phyloP scores from a whole-genome alignment of 2,888 invertebrate species.

The Busseola fusca region DNA sequence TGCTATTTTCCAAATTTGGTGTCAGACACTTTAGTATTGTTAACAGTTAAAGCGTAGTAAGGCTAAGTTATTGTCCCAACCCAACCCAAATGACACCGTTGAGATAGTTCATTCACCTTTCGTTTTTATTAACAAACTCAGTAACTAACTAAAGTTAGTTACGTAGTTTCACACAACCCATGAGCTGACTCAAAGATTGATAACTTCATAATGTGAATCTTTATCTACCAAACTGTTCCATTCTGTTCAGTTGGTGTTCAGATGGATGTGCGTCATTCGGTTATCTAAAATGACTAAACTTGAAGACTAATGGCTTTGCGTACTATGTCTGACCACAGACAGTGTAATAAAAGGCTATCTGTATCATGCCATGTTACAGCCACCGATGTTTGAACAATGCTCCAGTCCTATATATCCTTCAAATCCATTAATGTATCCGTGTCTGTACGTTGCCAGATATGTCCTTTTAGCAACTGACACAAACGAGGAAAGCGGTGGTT shows the following conservation, averaged over 20 bases:
- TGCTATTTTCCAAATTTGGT: conserved; percentile 54
- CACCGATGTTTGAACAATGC: conserved; percentile 12
- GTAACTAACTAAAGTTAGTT: conserved; percentile 10
- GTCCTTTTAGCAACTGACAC: conserved; percentile 27
- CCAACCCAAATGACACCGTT: conserved; percentile 10
- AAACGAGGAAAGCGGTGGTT: conserved; percentile 31
- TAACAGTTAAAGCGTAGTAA: conserved; percentile 11
- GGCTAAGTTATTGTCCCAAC: conserved; percentile 16
- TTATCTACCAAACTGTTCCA: conserved; percentile 20
- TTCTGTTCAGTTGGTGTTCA: conserved; percentile 34
- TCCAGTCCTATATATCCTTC: background rate
- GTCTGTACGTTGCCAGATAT: conserved; percentile 20
- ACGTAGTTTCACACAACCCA: conserved; percentile 6
- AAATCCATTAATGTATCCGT: conserved; percentile 2
- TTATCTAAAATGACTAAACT: conserved; percentile 46
- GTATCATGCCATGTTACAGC: background rate
- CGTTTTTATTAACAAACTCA: conserved; percentile 20
- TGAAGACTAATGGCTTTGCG: conserved; percentile 1
- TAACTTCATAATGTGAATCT: conserved; percentile 37
- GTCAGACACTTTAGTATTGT: conserved; percentile 26
- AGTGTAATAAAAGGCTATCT: background rate
- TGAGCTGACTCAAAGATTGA: conserved; percentile 38
- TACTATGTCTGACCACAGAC: conserved; percentile 5
- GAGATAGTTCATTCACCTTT: conserved; percentile 25
- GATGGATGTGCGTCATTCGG: conserved; percentile 39